These are phyloP conservation scores for Tenodera sinensis DNA, from an alignment of 2,888 invertebrate genomes.

Conservation along the genomic window DNA sequence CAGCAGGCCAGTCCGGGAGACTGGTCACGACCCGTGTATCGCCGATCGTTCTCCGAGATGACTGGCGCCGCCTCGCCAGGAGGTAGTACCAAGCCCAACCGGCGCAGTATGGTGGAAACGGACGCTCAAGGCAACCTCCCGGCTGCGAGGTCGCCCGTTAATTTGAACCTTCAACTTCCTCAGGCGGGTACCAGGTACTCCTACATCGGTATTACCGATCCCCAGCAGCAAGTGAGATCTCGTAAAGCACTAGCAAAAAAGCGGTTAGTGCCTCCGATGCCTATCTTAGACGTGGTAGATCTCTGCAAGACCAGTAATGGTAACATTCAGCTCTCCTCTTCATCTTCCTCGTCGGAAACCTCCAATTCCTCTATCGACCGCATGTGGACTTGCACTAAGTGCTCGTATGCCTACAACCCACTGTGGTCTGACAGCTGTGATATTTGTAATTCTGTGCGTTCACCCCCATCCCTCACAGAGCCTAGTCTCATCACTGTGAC, in stretches of 20 bases:
- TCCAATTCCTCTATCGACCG: constrained; percentile 40
- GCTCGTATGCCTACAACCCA: constrained; percentile 84
- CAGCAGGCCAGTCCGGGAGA: constrained; percentile 2
- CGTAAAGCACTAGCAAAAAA: constrained; percentile 3
- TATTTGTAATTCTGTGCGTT: constrained; percentile 69
- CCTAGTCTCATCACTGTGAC: constrained; percentile 70
- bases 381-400: constrained; percentile 86
- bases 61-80: constrained; percentile 38
- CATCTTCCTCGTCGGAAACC: constrained; percentile 18
- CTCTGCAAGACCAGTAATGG: constrained; percentile 24
- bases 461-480: constrained; percentile 59
- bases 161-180: constrained; percentile 44
- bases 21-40: constrained; percentile 45
- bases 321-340: constrained; percentile 2
- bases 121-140: constrained; percentile 35
- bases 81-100: constrained; percentile 38
- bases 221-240: constrained; percentile 24
- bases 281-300: constrained; percentile 21
- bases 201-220: constrained; percentile 40
- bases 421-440: constrained; percentile 76
- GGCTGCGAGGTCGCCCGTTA: constrained; percentile 44
- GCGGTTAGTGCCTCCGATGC: constrained; percentile 16
- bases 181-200: constrained; percentile 38
- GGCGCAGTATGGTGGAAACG: constrained; percentile 41
- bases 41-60: constrained; percentile 50